phyloP scores from a whole-genome alignment of 2,113 vertebrate species.

The Syngnathoides biaculeatus region DNA sequence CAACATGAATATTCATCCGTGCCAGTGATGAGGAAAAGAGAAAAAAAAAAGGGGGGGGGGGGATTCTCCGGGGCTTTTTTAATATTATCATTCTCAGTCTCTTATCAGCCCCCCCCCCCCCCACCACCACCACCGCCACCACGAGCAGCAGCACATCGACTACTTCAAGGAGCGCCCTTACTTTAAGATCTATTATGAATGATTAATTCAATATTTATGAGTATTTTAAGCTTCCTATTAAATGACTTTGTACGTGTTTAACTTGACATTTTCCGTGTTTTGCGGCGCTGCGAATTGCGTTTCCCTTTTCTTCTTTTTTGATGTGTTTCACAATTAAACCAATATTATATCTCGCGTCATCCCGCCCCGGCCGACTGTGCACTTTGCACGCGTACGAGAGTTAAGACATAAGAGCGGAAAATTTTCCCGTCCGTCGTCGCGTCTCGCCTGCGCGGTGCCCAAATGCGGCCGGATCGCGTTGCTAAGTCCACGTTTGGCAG shows the following conservation, averaged over 20 bases:
- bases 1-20: conserved; percentile 73
- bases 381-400: conserved; percentile 77
- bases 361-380: conserved; percentile 45
- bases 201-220: conserved; percentile 83
- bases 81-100: conserved; percentile 59
- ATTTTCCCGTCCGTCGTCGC: conserved; percentile 74
- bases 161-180: conserved; percentile 76
- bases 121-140: conserved; percentile 43
- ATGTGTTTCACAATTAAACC: conserved; percentile 73
- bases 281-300: conserved; percentile 59
- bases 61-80: conserved; percentile 70
- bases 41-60: too few relatives aligned
- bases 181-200: conserved; percentile 82
- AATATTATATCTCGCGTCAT: conserved; percentile 72
- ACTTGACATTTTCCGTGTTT: conserved; percentile 62
- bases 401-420: conserved; percentile 70
- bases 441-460: conserved; percentile 37
- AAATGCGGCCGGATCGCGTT: neutral
- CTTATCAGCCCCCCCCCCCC: conserved; percentile 42
- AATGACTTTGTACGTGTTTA: conserved; percentile 78
- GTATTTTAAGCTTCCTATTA: conserved; percentile 78
- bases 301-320: conserved; percentile 62
- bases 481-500: neutral
- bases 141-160: conserved; percentile 53
- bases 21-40: conserved; percentile 59